A percentile compares a stretch with the other conserved stretches of the same genome.
Conservation (phyloP, 2,888 invertebrate species). For the Antheraea yamamai region DNA sequence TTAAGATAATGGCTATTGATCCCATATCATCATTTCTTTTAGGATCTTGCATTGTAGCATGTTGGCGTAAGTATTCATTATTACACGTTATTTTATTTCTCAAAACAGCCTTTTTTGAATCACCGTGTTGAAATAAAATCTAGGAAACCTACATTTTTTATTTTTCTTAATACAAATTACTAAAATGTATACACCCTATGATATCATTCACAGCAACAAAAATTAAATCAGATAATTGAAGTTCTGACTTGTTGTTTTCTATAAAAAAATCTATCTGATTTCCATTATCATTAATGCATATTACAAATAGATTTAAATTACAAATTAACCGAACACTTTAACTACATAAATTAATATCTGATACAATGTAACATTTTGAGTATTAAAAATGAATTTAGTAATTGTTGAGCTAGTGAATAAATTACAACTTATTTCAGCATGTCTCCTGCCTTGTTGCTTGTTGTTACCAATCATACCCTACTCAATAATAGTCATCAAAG, state of each 20-base stretch:
- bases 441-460: constrained; percentile 55
- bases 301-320: neutral
- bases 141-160: neutral
- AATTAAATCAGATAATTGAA: too few relatives aligned
- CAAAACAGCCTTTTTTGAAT: too few relatives aligned
- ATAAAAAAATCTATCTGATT: too few relatives aligned
- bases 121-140: neutral
- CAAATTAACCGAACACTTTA: neutral
- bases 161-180: neutral
- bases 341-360: neutral
- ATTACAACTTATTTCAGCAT: constrained; percentile 43
- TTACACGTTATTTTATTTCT: neutral
- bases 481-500: constrained; percentile 47
- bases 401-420: neutral
- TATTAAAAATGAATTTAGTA: neutral
- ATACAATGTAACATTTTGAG: neutral
- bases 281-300: neutral
- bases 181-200: neutral
- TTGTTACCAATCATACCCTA: constrained; percentile 46
- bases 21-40: constrained; percentile 53
- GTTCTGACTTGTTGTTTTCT: too few relatives aligned
- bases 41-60: constrained; percentile 53
- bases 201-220: neutral
- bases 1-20: constrained; percentile 43
- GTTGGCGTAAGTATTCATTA: constrained; percentile 61